Conservation (phyloP, 2,113 vertebrate genomes). For the Meles meles region DNA sequence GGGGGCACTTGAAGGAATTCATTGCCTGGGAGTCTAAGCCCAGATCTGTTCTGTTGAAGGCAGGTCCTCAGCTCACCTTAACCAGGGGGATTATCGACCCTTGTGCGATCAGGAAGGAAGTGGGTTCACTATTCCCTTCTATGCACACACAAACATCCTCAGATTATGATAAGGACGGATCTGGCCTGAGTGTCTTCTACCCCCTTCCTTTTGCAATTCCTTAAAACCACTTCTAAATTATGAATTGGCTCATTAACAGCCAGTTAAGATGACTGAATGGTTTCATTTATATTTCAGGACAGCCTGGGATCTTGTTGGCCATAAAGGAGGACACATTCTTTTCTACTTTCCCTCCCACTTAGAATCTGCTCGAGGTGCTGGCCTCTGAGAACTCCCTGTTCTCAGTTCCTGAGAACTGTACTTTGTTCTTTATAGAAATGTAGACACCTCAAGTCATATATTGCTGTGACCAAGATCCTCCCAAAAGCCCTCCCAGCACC, state of each 20-base stretch:
- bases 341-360: background rate
- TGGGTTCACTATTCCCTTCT: background rate
- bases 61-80: background rate
- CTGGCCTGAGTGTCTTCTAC: background rate
- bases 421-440: background rate
- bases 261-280: slow-evolving; percentile 57
- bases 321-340: background rate
- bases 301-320: background rate
- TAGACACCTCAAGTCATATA: background rate
- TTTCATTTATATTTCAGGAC: slow-evolving; percentile 36
- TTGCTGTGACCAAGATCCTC: background rate
- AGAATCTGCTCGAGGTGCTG: background rate
- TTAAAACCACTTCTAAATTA: slow-evolving; percentile 45
- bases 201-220: background rate
- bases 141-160: background rate
- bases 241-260: slow-evolving; percentile 18
- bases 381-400: background rate
- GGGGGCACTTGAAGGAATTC: background rate
- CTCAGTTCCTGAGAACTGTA: too few relatives aligned
- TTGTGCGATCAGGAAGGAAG: background rate
- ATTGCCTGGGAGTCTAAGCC: background rate
- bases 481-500: background rate
- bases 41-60: background rate
- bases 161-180: background rate
- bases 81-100: background rate